These are phyloP conservation scores for Bovichtus diacanthus DNA, from an alignment of 2,797 vertebrate genomes.

Conservation along the genomic window DNA sequence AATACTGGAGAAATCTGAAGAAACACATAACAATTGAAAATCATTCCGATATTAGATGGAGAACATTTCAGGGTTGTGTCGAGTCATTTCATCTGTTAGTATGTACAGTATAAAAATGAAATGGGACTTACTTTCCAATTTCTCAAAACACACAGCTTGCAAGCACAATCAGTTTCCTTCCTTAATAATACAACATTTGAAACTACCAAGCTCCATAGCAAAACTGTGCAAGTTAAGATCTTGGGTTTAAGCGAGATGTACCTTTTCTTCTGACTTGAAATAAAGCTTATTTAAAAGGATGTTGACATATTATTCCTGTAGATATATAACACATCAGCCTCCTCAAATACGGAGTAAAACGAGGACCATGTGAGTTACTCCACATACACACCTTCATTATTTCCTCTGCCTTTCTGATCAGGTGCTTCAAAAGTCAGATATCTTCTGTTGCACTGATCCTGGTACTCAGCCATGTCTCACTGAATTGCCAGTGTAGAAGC, in stretches of 20 bases:
- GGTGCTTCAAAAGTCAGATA: neutral
- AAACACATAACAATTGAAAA: neutral
- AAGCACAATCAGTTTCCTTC: neutral
- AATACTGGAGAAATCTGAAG: neutral
- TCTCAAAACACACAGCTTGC: neutral
- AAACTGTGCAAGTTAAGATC: neutral
- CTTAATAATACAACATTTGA: neutral
- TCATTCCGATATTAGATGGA: neutral
- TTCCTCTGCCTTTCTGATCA: neutral
- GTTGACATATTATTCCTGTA: neutral
- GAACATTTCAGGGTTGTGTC: neutral
- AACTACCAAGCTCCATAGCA: neutral
- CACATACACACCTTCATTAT: neutral
- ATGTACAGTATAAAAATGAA: neutral
- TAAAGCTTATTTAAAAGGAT: neutral
- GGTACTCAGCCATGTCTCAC: neutral
- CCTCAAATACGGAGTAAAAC: neutral
- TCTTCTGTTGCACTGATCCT: neutral
- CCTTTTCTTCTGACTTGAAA: neutral
- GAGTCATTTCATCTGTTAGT: neutral
- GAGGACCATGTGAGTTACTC: neutral
- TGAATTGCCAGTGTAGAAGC: neutral
- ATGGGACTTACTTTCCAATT: neutral
- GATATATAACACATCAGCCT: neutral
- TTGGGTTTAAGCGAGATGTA: neutral